Evolutionary conservation across 2,888 invertebrate genomes (phyloP).

Genomic region (Mythimna albipuncta): DNA sequence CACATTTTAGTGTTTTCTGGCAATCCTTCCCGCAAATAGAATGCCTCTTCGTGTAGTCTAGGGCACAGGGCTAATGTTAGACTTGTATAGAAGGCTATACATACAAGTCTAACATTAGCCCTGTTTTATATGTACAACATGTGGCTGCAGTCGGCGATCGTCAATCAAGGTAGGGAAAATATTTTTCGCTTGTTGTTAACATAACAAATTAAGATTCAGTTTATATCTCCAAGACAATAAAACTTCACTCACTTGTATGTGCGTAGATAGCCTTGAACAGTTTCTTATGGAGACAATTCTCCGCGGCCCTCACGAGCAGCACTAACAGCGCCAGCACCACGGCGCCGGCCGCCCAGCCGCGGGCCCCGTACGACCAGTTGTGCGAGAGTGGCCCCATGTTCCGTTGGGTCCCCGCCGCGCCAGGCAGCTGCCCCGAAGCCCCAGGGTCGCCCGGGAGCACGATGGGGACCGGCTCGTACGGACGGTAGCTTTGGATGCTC

Average conservation of each 20-base stretch:
- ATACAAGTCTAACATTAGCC: too few relatives aligned
- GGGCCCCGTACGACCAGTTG: conserved; percentile 28
- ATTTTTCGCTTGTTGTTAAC: too few relatives aligned
- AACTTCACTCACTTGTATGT: conserved; percentile 65
- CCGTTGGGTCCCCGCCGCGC: conserved; percentile 14
- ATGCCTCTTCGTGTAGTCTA: too few relatives aligned
- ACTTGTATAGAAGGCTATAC: too few relatives aligned
- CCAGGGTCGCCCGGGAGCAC: conserved; percentile 30
- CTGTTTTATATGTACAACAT: too few relatives aligned
- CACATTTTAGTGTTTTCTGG: too few relatives aligned
- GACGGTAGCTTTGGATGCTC: conserved; percentile 39
- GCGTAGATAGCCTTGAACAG: conserved; percentile 62
- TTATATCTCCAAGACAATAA: background rate
- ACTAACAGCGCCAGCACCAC: conserved; percentile 74
- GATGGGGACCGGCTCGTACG: conserved; percentile 57
- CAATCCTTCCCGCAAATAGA: too few relatives aligned
- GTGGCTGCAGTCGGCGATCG: too few relatives aligned
- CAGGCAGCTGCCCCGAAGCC: background rate
- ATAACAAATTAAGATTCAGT: too few relatives aligned
- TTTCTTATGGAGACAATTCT: conserved; percentile 73
- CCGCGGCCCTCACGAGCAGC: conserved; percentile 74
- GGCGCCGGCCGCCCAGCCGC: conserved; percentile 77
- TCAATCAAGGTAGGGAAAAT: too few relatives aligned
- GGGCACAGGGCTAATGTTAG: too few relatives aligned
- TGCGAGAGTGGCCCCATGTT: background rate